These are phyloP conservation scores for Iphiclides podalirius DNA, from an alignment of 2,888 invertebrate genomes.

Conservation along the genomic window DNA sequence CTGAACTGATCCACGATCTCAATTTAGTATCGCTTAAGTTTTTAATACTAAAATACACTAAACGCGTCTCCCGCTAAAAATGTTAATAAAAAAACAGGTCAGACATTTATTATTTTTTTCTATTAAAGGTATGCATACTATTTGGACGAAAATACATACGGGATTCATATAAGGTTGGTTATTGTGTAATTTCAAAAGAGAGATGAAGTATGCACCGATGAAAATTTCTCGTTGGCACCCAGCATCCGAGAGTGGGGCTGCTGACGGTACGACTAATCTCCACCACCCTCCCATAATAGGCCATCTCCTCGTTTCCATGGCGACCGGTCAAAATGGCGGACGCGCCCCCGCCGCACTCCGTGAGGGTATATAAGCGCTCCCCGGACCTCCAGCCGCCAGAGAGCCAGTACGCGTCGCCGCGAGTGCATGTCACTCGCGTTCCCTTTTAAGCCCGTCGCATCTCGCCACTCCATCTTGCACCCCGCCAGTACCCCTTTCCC, in stretches of 20 bases:
- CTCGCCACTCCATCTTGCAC: slow-evolving; percentile 40
- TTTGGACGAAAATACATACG: too few relatives aligned
- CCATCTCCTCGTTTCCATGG: slow-evolving; percentile 75
- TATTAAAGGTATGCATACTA: too few relatives aligned
- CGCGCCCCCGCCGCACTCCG: slow-evolving; percentile 47
- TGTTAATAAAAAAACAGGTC: too few relatives aligned
- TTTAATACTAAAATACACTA: too few relatives aligned
- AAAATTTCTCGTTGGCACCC: too few relatives aligned
- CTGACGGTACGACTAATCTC: slow-evolving; percentile 72
- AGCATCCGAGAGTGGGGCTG: slow-evolving; percentile 33
- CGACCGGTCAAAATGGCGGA: slow-evolving; percentile 73
- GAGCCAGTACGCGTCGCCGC: slow-evolving; percentile 60
- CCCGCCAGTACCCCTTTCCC: slow-evolving; percentile 29
- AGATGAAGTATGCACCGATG: too few relatives aligned
- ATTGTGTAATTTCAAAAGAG: too few relatives aligned
- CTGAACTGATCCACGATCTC: too few relatives aligned
- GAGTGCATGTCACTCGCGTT: slow-evolving; percentile 48
- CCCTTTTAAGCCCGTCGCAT: slow-evolving; percentile 42
- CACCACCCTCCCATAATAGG: slow-evolving; percentile 77
- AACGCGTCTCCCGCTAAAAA: neutral
- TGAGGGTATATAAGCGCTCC: slow-evolving; percentile 61
- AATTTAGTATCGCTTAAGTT: too few relatives aligned
- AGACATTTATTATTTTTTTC: too few relatives aligned
- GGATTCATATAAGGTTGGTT: too few relatives aligned
- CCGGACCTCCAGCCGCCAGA: slow-evolving; percentile 51